Evolutionary conservation across 2,888 invertebrate species (phyloP).

Genomic region (Callimorpha dominula): DNA sequence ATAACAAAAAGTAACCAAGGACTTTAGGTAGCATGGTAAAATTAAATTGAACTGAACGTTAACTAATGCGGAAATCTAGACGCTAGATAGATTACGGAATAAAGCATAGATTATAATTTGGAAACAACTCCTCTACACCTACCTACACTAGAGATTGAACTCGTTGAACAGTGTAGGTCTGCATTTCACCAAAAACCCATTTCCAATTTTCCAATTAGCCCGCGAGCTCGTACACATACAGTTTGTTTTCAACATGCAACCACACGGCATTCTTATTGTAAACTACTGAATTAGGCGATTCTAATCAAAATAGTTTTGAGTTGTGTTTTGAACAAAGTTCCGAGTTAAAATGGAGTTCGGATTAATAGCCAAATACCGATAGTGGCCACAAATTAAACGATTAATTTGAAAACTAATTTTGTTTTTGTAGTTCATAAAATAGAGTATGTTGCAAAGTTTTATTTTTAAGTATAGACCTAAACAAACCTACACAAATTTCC

Average conservation of each 20-base stretch:
- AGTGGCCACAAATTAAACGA: constrained; percentile 9
- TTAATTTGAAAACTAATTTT: not conserved
- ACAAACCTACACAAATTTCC: not conserved
- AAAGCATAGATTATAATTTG: not conserved
- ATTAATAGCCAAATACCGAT: constrained; percentile 13
- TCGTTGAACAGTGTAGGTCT: not conserved
- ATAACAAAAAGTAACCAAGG: not conserved
- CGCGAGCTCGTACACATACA: not conserved
- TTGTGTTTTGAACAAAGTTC: constrained; percentile 16
- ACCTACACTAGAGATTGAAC: not conserved
- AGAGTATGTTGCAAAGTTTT: not conserved
- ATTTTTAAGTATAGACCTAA: not conserved
- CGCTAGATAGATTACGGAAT: not conserved
- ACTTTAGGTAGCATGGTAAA: not conserved
- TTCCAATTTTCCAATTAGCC: constrained; percentile 14
- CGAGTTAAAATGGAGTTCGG: constrained; percentile 9
- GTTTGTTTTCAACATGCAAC: constrained; percentile 17
- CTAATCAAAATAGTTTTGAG: constrained; percentile 24
- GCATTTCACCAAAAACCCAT: not conserved
- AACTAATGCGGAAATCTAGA: not conserved
- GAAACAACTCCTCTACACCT: not conserved
- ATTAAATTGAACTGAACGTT: not conserved
- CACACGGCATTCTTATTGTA: constrained; percentile 18
- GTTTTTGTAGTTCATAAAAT: not conserved
- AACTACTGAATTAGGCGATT: constrained; percentile 15